Evolutionary conservation across 2,797 vertebrate genomes (phyloP).

Genomic region (Bufotes viridis): DNA sequence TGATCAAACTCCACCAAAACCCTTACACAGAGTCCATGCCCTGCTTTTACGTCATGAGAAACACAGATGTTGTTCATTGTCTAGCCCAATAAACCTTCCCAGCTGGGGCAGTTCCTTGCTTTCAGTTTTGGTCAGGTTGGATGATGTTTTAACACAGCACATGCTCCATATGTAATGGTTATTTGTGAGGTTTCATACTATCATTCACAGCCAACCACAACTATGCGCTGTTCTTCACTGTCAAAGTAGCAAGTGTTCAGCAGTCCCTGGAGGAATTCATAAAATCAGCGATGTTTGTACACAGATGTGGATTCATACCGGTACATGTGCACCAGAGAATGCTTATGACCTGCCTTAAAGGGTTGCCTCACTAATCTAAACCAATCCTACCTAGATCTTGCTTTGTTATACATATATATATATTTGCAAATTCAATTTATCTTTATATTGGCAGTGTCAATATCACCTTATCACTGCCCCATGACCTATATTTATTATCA

Average conservation of each 20-base stretch:
- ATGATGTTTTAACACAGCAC: conserved; percentile 1
- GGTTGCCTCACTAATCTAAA: too few relatives aligned
- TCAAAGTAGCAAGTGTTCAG: neutral
- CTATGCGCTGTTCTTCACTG: neutral
- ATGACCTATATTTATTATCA: too few relatives aligned
- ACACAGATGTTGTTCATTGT: neutral
- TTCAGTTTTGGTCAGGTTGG: neutral
- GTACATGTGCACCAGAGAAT: too few relatives aligned
- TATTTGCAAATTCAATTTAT: too few relatives aligned
- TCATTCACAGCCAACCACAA: conserved; percentile 12
- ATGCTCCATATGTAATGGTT: conserved; percentile 9
- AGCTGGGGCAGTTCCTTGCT: neutral
- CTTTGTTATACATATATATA: too few relatives aligned
- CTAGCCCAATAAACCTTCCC: neutral
- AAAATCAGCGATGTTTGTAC: neutral
- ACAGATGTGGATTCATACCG: neutral
- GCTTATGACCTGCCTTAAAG: too few relatives aligned
- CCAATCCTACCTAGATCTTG: too few relatives aligned
- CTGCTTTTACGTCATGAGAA: neutral
- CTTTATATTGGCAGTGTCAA: too few relatives aligned
- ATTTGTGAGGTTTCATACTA: conserved; percentile 3
- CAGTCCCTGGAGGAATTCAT: neutral
- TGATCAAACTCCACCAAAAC: too few relatives aligned
- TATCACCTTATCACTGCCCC: too few relatives aligned
- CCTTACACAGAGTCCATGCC: neutral